Percentiles rank a stretch among this genome's conserved stretches.
Conservation (phyloP, 1,140 invertebrate species). For the Hestina assimilis region DNA sequence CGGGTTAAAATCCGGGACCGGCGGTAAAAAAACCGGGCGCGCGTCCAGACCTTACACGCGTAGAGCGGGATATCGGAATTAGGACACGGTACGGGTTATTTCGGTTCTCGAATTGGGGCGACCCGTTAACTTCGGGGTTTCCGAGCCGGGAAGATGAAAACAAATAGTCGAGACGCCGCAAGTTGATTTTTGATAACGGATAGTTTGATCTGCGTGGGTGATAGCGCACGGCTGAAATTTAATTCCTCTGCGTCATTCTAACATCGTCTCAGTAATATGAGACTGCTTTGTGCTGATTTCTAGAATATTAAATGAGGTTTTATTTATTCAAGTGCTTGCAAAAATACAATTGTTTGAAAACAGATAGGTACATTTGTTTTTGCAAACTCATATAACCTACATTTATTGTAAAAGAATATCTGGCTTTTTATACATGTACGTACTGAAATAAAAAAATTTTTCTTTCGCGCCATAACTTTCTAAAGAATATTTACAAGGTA, state of each 20-base stretch:
- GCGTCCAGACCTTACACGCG: slow-evolving; percentile 32
- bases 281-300: too few species aligned
- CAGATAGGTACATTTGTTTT: too few species aligned
- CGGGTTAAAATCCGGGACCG: slow-evolving; percentile 29
- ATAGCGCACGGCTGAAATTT: background rate
- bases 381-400: too few species aligned
- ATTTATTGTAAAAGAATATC: too few species aligned
- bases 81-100: slow-evolving; percentile 66
- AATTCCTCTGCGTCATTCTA: background rate
- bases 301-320: too few species aligned
- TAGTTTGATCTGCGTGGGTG: background rate
- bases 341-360: too few species aligned
- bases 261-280: too few species aligned
- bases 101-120: slow-evolving; percentile 64
- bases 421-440: too few species aligned
- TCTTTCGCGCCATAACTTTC: too few species aligned
- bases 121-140: slow-evolving; percentile 65
- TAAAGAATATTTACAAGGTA: too few species aligned
- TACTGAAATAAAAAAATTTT: too few species aligned
- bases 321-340: too few species aligned
- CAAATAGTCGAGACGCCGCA: slow-evolving; percentile 38
- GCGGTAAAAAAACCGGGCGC: slow-evolving; percentile 28
- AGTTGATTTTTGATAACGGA: slow-evolving; percentile 5
- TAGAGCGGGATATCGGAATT: slow-evolving; percentile 46
- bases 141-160: slow-evolving; percentile 46